Evolutionary conservation across 1,140 invertebrate species (phyloP).

Genomic region (Pogonomyrmex barbatus): DNA sequence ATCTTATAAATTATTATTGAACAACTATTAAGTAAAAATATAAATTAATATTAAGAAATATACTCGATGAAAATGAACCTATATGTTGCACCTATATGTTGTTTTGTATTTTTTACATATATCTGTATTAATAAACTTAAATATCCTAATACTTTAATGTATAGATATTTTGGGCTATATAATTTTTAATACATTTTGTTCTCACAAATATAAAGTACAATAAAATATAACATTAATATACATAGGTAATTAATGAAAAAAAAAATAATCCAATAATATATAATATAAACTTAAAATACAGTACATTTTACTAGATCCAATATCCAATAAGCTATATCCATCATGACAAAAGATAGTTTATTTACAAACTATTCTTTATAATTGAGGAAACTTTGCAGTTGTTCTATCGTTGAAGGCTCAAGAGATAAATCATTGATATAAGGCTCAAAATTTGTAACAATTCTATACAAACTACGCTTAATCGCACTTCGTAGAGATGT

Average conservation of each 20-base stretch:
- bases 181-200: slow-evolving; percentile 8
- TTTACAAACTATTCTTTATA: slow-evolving; percentile 80
- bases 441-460: slow-evolving; percentile 89
- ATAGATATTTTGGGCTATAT: not conserved
- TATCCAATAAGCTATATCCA: slow-evolving; percentile 26
- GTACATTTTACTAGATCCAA: not conserved
- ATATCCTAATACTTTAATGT: not conserved
- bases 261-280: not conserved
- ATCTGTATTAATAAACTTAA: slow-evolving; percentile 41
- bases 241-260: slow-evolving; percentile 8
- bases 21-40: not conserved
- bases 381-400: slow-evolving; percentile 80
- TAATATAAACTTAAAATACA: not conserved
- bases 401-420: slow-evolving; percentile 80
- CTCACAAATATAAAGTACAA: not conserved
- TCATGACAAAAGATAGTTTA: not conserved
- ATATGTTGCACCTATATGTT: not conserved
- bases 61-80: not conserved
- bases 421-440: slow-evolving; percentile 90
- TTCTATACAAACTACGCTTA: slow-evolving; percentile 91
- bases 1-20: too few relatives aligned
- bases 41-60: slow-evolving; percentile 30
- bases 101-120: slow-evolving; percentile 29
- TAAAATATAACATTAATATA: not conserved
- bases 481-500: slow-evolving; percentile 88